Evolutionary conservation across 2,888 invertebrate species (phyloP).

Genomic region (Xestia ashworthii): DNA sequence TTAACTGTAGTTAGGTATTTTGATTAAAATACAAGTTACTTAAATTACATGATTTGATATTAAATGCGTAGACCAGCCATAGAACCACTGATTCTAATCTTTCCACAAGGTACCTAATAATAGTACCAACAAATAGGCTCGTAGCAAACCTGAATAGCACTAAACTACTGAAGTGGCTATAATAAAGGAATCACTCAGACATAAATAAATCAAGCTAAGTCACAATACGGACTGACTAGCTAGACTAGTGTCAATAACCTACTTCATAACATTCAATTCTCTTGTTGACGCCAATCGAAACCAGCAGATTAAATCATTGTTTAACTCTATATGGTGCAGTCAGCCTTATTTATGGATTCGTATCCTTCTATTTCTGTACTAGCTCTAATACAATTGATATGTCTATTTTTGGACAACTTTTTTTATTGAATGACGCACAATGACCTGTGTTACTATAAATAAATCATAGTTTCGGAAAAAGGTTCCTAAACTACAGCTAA

Average conservation of each 20-base stretch:
- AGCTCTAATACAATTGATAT: constrained; percentile 36
- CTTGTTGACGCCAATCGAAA: constrained; percentile 52
- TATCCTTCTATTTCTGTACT: constrained; percentile 44
- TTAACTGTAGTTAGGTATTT: not conserved
- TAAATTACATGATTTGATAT: constrained; percentile 22
- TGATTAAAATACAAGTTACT: constrained; percentile 27
- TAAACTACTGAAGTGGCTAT: constrained; percentile 36
- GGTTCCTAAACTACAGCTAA: not conserved
- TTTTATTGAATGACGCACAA: constrained; percentile 53
- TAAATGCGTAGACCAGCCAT: constrained; percentile 8
- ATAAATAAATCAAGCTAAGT: constrained; percentile 47
- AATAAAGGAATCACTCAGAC: constrained; percentile 43
- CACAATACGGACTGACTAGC: constrained; percentile 23
- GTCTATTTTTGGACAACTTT: constrained; percentile 43
- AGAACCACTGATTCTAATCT: constrained; percentile 35
- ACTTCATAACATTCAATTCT: constrained; percentile 25
- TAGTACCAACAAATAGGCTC: not conserved
- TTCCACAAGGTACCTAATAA: constrained; percentile 34
- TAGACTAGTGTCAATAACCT: constrained; percentile 49
- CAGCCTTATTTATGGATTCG: constrained; percentile 44
- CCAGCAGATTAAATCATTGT: constrained; percentile 56
- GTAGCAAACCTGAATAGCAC: constrained; percentile 23
- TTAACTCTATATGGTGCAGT: constrained; percentile 45
- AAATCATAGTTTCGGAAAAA: constrained; percentile 8
- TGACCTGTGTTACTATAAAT: constrained; percentile 20